phyloP scores from a whole-genome alignment of 2,113 vertebrate species.

The Myotis davidii region DNA sequence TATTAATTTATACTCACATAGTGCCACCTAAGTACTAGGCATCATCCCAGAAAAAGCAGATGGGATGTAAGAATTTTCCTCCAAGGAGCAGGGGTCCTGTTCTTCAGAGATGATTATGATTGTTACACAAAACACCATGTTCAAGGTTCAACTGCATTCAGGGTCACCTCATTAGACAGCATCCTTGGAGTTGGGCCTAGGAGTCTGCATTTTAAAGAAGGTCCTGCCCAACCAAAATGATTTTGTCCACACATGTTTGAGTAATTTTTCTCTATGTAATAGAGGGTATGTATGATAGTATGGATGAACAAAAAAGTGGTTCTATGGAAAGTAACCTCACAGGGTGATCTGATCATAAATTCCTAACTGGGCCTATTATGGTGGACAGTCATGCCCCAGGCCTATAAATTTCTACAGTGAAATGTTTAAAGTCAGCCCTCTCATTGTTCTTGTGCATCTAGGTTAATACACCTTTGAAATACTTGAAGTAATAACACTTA shows the following conservation, averaged over 20 bases:
- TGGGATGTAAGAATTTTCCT: neutral
- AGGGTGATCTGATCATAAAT: neutral
- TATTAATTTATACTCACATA: neutral
- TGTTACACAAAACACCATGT: fast-evolving
- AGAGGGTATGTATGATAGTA: neutral
- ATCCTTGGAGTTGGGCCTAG: neutral
- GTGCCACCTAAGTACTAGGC: neutral
- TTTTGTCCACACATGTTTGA: neutral
- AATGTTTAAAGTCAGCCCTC: neutral
- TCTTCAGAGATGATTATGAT: neutral
- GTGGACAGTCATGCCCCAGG: too few species aligned
- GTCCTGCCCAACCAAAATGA: neutral
- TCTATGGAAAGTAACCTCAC: neutral
- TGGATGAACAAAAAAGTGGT: neutral
- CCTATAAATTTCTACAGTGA: neutral
- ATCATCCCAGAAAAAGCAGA: neutral
- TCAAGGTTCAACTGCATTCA: neutral
- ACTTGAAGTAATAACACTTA: neutral
- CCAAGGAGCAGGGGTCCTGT: too few species aligned
- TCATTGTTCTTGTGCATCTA: neutral
- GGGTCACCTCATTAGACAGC: neutral
- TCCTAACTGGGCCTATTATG: neutral
- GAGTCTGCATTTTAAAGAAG: neutral
- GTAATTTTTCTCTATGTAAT: neutral
- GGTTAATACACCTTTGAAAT: neutral